Percentiles rank a stretch among this genome's conserved stretches.
phyloP scores from a whole-genome alignment of 1,140 invertebrate species.

The Pachypsylla venusta region DNA sequence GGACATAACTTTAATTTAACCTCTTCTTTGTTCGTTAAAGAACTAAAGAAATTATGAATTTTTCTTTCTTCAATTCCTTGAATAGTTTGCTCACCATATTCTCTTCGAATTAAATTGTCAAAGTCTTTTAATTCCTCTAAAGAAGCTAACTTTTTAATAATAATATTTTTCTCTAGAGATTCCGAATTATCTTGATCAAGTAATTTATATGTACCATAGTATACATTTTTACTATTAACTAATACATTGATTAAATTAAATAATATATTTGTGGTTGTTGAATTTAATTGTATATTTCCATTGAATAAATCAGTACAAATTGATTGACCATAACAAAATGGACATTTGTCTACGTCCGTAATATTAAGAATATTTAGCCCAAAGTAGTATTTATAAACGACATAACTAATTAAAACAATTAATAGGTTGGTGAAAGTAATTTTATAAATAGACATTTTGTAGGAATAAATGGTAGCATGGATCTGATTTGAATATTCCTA shows the following conservation, averaged over 20 bases:
- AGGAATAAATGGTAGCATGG: too few species aligned
- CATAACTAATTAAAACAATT: neutral
- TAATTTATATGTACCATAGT: slow-evolving; percentile 4
- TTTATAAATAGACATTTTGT: neutral
- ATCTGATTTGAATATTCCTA: too few species aligned
- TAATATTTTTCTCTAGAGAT: slow-evolving; percentile 8
- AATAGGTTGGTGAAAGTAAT: neutral
- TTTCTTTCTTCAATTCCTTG: slow-evolving; percentile 5
- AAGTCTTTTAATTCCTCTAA: slow-evolving; percentile 8
- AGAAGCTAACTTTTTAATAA: slow-evolving; percentile 14
- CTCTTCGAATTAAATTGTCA: neutral
- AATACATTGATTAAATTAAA: slow-evolving; percentile 11
- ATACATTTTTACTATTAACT: slow-evolving; percentile 9
- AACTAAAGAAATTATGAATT: slow-evolving; percentile 8
- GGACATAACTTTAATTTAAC: slow-evolving; percentile 9
- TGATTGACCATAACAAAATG: slow-evolving; percentile 16
- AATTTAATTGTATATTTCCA: slow-evolving; percentile 6
- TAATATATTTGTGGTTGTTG: slow-evolving; percentile 4
- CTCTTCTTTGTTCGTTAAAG: neutral
- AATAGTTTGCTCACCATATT: neutral
- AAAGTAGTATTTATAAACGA: neutral
- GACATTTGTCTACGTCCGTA: slow-evolving; percentile 14
- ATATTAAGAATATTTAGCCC: slow-evolving; percentile 7
- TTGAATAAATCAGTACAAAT: slow-evolving; percentile 8
- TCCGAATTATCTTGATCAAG: too few species aligned